These are phyloP conservation scores for Anneissia japonica DNA, from an alignment of 35 echinoderm and acorn worm species.

Conservation along the genomic window DNA sequence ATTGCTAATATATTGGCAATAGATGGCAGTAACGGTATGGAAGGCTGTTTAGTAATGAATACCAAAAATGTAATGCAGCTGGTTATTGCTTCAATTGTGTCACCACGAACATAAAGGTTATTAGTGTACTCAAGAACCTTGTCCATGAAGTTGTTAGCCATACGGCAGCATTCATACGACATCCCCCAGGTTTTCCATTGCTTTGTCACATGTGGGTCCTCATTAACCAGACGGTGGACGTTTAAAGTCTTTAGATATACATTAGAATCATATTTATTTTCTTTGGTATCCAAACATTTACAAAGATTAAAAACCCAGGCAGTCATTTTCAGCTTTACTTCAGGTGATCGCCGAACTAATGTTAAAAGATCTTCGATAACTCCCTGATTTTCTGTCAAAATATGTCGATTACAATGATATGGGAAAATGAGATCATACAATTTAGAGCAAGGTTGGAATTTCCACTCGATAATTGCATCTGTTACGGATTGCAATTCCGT, in stretches of 20 bases:
- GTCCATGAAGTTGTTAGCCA: slow-evolving; percentile 18
- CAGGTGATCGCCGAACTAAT: neutral
- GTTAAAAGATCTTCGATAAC: neutral
- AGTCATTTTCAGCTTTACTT: slow-evolving; percentile 6
- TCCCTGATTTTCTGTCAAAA: slow-evolving; percentile 3
- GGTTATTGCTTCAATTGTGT: neutral
- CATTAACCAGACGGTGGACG: slow-evolving; percentile 19
- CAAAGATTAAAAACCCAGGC: neutral
- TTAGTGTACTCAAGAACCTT: neutral
- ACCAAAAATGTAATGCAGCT: slow-evolving; percentile 30
- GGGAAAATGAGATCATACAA: slow-evolving; percentile 39
- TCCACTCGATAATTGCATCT: neutral
- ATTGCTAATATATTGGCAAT: slow-evolving; percentile 35
- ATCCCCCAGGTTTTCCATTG: slow-evolving; percentile 2
- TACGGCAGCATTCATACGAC: neutral
- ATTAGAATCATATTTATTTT: slow-evolving; percentile 9
- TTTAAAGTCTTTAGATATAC: slow-evolving; percentile 6
- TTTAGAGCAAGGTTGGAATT: neutral
- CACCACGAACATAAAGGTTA: neutral
- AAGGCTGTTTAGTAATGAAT: neutral
- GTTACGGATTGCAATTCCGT: neutral
- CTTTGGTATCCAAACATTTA: neutral
- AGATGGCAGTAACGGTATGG: slow-evolving; percentile 22
- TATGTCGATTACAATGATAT: slow-evolving; percentile 29
- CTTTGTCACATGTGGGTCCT: slow-evolving; percentile 10